These are phyloP conservation scores for Prochilodus magdalenae DNA, from an alignment of 2,113 vertebrate species.

Conservation along the genomic window DNA sequence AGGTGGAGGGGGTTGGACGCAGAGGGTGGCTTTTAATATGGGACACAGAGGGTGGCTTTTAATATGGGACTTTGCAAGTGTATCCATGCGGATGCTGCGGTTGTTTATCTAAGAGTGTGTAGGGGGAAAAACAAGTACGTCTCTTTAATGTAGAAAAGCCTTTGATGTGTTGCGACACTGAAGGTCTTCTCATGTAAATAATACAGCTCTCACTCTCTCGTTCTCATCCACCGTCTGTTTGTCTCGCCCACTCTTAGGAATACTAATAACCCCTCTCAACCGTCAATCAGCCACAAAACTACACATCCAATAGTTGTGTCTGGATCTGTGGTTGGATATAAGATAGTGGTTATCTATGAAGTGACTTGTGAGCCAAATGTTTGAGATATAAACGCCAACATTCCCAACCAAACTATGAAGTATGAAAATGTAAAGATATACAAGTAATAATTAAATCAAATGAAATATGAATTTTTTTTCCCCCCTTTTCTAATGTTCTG, in stretches of 20 bases:
- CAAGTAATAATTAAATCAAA: background rate
- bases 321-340: background rate
- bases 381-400: background rate
- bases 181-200: conserved; percentile 25
- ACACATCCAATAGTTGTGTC: background rate
- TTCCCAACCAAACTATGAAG: background rate
- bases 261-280: background rate
- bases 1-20: background rate
- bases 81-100: background rate
- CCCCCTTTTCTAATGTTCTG: no score
- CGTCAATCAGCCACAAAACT: background rate
- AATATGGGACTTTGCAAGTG: conserved; percentile 4
- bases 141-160: conserved; percentile 8
- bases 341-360: background rate
- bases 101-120: background rate
- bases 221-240: conserved; percentile 3
- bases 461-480: no score
- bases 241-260: background rate
- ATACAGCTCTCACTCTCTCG: background rate
- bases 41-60: conserved; percentile 12
- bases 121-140: background rate
- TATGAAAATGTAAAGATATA: background rate
- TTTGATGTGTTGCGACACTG: conserved; percentile 9
- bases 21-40: background rate
- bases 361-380: background rate